Base-by-base conservation (phyloP, 1,140 invertebrate genomes). In the Magallana ariakensis region DNA sequence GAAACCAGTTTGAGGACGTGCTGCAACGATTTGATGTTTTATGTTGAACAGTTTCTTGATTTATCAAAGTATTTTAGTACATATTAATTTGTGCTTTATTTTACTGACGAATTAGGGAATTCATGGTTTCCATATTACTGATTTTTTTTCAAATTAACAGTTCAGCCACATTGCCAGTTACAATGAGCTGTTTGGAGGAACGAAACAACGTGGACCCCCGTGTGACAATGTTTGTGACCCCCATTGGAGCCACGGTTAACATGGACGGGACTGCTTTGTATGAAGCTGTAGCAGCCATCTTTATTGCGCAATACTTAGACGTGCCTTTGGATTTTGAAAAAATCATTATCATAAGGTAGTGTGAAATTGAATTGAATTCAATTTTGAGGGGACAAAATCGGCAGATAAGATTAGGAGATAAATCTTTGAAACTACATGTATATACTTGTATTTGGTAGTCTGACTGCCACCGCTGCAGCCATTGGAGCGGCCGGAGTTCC, bases 401-500 rank as follows among this genome's bases (percentile, higher is more conserved):
- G 33, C 5, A 46, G 33, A 46, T 2, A 46, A 46, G 5, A 46
- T 46, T 46, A 46, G 5, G 33, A 46, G 5, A 5, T 46, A 46
- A 46, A 46, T 46, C 3, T 46, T 46, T 46, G 1, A 46, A 46
- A 46, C 33, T 46, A n/a, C n/a, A n/a, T n/a, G n/a, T n/a, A 46
- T 22, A 1, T 75, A 4, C 11, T 26, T 26, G 2, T 46, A 9
- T 75, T 11, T 13, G 6, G 26, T 95, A 95, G 96, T 95, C 92
- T 96, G 94, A 85, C 96, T 95, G 92, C 96, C 93, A 92, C 96
- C 95, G 97, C 98, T 26, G 98, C 98, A 0, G 98, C 98, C 91
- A 98, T 99, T 92, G 98, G 98, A 85, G 98, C 98, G 16, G 98
- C 98, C 15, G 98, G 98, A 53, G 98, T 99, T 89, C 98, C 98